These are phyloP conservation scores for Amiota minor DNA, from an alignment of 2,888 invertebrate genomes.

Conservation along the genomic window DNA sequence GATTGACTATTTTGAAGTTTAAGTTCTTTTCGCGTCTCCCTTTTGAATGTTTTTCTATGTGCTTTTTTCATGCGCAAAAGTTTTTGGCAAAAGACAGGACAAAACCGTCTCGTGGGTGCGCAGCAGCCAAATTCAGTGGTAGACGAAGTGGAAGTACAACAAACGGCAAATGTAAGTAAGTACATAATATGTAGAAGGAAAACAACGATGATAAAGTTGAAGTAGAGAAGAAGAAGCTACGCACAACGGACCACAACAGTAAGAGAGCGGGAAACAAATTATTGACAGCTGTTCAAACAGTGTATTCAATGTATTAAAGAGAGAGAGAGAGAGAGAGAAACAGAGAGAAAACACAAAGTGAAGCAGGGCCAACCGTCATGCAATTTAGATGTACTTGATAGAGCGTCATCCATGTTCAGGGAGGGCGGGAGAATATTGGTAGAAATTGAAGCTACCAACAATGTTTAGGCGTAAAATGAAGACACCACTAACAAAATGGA, in stretches of 20 bases:
- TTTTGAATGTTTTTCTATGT: not conserved
- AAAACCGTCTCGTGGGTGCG: conserved; percentile 9
- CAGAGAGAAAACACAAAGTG: not conserved
- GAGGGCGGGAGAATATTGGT: no score
- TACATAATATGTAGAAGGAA: not conserved
- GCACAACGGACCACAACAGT: not conserved
- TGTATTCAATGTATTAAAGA: not conserved
- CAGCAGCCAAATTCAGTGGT: conserved; percentile 19
- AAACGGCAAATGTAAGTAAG: no score
- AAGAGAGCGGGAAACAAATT: conserved; percentile 32
- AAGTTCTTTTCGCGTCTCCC: not conserved
- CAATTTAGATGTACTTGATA: not conserved
- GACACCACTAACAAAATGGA: conserved; percentile 34
- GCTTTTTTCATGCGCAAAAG: not conserved
- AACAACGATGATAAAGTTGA: not conserved
- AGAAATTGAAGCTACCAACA: not conserved
- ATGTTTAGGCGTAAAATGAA: conserved; percentile 41
- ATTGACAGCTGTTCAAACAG: conserved; percentile 37
- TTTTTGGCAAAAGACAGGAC: no score
- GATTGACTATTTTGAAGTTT: conserved; percentile 25
- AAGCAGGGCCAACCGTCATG: not conserved
- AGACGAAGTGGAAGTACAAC: not conserved
- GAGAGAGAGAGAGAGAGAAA: not conserved
- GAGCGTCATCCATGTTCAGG: no score
- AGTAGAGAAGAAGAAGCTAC: conserved; percentile 15